Percentiles rank a stretch among this genome's conserved stretches.
Evolutionary conservation across 2,113 vertebrate genomes (phyloP).

Genomic region (Fukomys damarensis): DNA sequence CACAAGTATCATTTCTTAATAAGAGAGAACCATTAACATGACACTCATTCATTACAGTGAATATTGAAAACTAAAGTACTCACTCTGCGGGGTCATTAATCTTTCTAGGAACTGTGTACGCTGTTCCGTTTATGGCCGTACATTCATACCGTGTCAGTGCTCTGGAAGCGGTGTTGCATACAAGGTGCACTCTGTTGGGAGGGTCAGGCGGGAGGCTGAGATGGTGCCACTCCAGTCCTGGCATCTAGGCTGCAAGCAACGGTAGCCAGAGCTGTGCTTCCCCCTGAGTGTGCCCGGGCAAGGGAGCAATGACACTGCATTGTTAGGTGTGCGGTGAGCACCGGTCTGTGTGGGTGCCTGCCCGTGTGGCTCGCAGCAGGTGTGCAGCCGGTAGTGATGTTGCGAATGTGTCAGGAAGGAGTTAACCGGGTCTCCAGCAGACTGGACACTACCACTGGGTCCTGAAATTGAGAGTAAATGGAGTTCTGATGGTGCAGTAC

Average conservation of each 20-base stretch:
- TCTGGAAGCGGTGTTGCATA: not conserved
- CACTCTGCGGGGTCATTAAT: not conserved
- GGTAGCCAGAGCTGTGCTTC: not conserved
- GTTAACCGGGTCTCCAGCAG: not conserved
- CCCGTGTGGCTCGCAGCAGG: fast-evolving
- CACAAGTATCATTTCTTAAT: not conserved
- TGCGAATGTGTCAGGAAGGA: not conserved
- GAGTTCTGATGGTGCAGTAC: fast-evolving
- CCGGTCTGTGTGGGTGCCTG: fast-evolving
- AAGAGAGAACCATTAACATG: not conserved
- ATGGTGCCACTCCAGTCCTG: too few species aligned
- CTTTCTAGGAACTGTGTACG: not conserved
- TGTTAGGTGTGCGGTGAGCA: fast-evolving
- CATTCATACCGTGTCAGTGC: not conserved
- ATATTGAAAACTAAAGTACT: not conserved
- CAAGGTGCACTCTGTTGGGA: not conserved
- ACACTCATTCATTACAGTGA: not conserved
- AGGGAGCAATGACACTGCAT: fast-evolving
- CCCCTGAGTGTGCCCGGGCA: not conserved
- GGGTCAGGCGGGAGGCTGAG: not conserved
- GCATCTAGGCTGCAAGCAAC: not conserved
- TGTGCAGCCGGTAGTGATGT: not conserved
- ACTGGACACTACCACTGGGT: not conserved
- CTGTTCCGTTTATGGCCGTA: not conserved
- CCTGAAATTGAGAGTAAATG: not conserved